Evolutionary conservation across 2,797 vertebrate species (phyloP).

Genomic region (Anguilla anguilla): DNA sequence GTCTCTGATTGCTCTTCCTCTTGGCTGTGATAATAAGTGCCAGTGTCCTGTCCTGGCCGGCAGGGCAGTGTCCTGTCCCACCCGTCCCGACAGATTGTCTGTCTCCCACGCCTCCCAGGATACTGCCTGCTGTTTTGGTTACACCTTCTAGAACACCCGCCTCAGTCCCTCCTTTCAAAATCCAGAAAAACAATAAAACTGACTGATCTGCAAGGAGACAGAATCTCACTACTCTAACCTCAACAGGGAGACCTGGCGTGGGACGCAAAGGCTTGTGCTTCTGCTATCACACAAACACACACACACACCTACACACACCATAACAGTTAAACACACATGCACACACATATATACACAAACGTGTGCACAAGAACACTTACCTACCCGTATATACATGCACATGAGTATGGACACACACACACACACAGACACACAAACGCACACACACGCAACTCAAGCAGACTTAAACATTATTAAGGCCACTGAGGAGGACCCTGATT

Average conservation of each 20-base stretch:
- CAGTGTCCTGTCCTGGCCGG: constrained; percentile 51
- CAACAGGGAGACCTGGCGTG: background rate
- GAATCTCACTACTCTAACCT: background rate
- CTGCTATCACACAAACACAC: background rate
- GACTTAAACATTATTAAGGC: background rate
- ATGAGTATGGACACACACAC: constrained; percentile 48
- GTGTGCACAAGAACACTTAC: constrained; percentile 8
- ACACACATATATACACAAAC: constrained; percentile 36
- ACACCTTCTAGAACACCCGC: constrained; percentile 23
- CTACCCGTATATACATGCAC: constrained; percentile 39
- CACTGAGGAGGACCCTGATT: background rate
- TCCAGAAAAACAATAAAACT: background rate
- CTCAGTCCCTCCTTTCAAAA: background rate
- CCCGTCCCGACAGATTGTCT: constrained; percentile 21
- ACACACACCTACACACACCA: constrained; percentile 28
- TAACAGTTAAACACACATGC: constrained; percentile 25
- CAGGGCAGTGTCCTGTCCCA: constrained; percentile 54
- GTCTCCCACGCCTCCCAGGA: constrained; percentile 45
- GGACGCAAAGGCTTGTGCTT: background rate
- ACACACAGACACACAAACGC: constrained; percentile 27
- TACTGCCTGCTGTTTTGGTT: constrained; percentile 26
- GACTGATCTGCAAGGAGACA: background rate
- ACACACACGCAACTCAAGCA: constrained; percentile 24
- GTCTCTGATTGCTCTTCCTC: constrained; percentile 74
- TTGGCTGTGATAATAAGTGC: constrained; percentile 64